Base-by-base conservation (phyloP, 2,797 vertebrate species). In the Hyperoplus lanceolatus region DNA sequence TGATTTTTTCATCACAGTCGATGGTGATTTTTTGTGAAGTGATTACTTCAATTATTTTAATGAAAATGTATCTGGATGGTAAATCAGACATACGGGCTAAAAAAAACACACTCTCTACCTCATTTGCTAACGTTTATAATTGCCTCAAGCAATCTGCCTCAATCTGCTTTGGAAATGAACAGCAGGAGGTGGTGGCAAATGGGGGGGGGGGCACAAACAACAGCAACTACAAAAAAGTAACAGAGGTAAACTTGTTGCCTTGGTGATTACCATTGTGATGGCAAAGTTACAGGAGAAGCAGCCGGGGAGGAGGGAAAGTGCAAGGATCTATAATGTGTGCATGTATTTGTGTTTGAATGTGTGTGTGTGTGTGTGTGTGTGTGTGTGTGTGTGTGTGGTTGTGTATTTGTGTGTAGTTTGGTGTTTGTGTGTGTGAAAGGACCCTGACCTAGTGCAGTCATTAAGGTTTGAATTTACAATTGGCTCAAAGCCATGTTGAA, bases 171-270 rank as follows among this genome's bases (percentile, higher is more conserved):
- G 66, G 63, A 81, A 89, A 90, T 90, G 71, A 91, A 57, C 76
- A 57, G 67, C 79, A 73, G 69, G 85, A 80, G 86, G 76, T 73
- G 51, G 75, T 29, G 46, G 78, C 67, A 64, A 79, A 16, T 73
- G 62, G 39, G 21, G 1, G 12, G 70, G 48, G 21, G 1, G 12
- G 70, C 42, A 69, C 38, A 85, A 79, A 77, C 45, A 80, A 77
- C 29, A 29, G 29, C 29, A 85, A 73, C 68, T 83, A 86, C 70
- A 73, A 69, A 75, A 84, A 83, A 85, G 70, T 86, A 76, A 51
- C 86, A 67, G 55, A 80, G 86, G 87, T 88, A 89, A 29, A 89
- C 84, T 83, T 87, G 90, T 93, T 94, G 83, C 90, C 89, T 66
- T 90, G 90, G 90, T 80, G 86, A 93, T 91, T 77, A 77, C 87